These are phyloP conservation scores for Corticium candelabrum DNA, from an alignment of 37 sponge, comb jelly and placozoan species.

Conservation along the genomic window DNA sequence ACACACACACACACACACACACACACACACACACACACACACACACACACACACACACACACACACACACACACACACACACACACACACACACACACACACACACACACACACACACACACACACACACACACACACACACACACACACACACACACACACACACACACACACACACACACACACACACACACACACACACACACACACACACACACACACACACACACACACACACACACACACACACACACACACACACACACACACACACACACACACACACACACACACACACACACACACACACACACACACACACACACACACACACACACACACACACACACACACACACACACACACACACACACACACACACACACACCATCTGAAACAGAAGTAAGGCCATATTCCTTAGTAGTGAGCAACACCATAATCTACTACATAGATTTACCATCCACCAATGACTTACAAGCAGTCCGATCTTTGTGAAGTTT, in stretches of 20 bases:
- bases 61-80: conserved; percentile 5
- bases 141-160: conserved; percentile 5
- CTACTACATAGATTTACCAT: too few species aligned
- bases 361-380: conserved; percentile 3
- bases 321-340: conserved; percentile 5
- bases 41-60: conserved; percentile 5
- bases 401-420: too few species aligned
- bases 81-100: conserved; percentile 5
- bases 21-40: conserved; percentile 5
- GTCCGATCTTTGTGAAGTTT: too few species aligned
- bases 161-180: conserved; percentile 5
- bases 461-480: too few species aligned
- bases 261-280: conserved; percentile 5
- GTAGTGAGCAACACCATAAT: too few species aligned
- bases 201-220: conserved; percentile 5
- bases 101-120: conserved; percentile 5
- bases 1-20: conserved; percentile 5
- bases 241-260: conserved; percentile 5
- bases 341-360: conserved; percentile 5
- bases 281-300: conserved; percentile 5
- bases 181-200: conserved; percentile 5
- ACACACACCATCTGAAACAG: too few species aligned
- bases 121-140: conserved; percentile 5
- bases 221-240: conserved; percentile 5
- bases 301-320: conserved; percentile 5